A percentile compares a stretch with the other conserved stretches of the same genome.
phyloP scores from a whole-genome alignment of 2,797 vertebrate genomes.

The Martes flavigula region DNA sequence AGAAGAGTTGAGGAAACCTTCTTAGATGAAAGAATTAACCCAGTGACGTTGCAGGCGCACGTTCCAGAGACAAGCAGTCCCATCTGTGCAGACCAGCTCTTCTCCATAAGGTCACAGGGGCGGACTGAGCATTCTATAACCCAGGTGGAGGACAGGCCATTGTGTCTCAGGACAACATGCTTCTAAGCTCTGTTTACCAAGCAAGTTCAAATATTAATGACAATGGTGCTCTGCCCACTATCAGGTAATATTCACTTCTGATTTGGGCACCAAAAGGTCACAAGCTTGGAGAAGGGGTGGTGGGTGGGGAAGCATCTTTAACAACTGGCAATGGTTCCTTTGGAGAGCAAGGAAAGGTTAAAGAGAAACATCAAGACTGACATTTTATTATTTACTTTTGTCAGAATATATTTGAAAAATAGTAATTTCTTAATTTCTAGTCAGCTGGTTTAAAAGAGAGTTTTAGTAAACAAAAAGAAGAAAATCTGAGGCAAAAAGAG shows the following conservation, averaged over 20 bases:
- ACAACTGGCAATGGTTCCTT: not conserved
- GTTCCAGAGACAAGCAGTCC: not conserved
- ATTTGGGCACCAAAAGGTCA: not conserved
- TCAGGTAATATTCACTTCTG: not conserved
- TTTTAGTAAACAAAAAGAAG: conserved; percentile 27
- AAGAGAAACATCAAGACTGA: conserved; percentile 7
- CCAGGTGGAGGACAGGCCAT: not conserved
- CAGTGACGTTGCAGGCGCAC: not conserved
- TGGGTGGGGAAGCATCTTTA: not conserved
- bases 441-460: conserved; percentile 11
- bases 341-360: not conserved
- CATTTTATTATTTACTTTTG: not conserved
- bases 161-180: not conserved
- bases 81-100: not conserved
- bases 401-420: conserved; percentile 37
- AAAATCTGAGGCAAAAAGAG: conserved; percentile 15
- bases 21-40: not conserved
- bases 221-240: not conserved
- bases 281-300: not conserved
- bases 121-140: not conserved
- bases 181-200: not conserved
- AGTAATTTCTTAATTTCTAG: conserved; percentile 35
- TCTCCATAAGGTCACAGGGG: no score
- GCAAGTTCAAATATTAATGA: not conserved
- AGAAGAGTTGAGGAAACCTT: not conserved